Percentiles rank a stretch among this genome's conserved stretches.
Evolutionary conservation across 2,888 invertebrate species (phyloP).

Genomic region (Pammene fasciana): DNA sequence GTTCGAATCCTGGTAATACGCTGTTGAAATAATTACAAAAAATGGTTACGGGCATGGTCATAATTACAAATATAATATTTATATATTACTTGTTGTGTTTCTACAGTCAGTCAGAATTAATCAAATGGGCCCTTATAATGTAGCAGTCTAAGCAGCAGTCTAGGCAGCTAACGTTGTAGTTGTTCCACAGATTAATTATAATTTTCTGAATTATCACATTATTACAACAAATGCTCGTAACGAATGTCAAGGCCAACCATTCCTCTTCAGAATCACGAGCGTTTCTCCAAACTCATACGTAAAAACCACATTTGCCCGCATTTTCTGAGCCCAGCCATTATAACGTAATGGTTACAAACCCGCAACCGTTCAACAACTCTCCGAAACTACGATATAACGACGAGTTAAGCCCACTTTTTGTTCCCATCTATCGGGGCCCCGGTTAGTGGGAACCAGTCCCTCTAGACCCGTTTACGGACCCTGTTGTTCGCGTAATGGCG

Average conservation of each 20-base stretch:
- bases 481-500: slow-evolving; percentile 43
- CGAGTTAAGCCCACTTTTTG: slow-evolving; percentile 37
- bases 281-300: slow-evolving; percentile 14
- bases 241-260: slow-evolving; percentile 1
- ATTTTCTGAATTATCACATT: too few relatives aligned
- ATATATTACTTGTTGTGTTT: too few relatives aligned
- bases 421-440: slow-evolving; percentile 24
- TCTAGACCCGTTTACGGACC: slow-evolving; percentile 40
- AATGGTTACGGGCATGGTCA: too few relatives aligned
- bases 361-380: slow-evolving; percentile 36
- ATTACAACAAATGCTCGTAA: not conserved
- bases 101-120: too few relatives aligned
- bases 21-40: too few relatives aligned
- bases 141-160: too few relatives aligned
- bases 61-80: too few relatives aligned
- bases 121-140: too few relatives aligned
- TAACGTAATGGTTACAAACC: slow-evolving; percentile 7
- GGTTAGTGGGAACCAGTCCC: slow-evolving; percentile 42
- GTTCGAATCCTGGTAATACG: too few relatives aligned
- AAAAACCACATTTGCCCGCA: slow-evolving; percentile 1
- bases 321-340: slow-evolving; percentile 18
- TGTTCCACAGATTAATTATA: too few relatives aligned
- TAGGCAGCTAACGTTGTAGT: too few relatives aligned
- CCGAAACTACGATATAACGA: slow-evolving; percentile 38
- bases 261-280: not conserved